Conservation (phyloP, 2,888 invertebrate genomes). For the Acrobasis repandana region DNA sequence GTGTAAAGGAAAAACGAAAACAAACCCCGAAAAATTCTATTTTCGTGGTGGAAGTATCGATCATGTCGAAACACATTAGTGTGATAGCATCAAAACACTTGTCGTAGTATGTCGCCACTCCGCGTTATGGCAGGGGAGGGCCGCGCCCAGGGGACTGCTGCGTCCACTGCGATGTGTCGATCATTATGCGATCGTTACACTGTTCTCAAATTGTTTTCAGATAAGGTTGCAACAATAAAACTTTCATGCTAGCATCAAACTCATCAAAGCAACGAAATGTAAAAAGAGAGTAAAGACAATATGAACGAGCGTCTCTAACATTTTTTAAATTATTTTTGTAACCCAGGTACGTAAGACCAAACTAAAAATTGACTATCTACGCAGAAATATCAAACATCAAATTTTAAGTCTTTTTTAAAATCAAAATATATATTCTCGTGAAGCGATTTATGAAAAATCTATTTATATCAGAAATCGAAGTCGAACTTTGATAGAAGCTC, state of each 20-base stretch:
- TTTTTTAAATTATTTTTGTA: no score
- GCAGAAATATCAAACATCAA: no score
- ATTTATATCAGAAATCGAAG: not conserved
- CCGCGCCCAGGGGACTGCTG: conserved; percentile 45
- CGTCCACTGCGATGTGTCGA: conserved; percentile 26
- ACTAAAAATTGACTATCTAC: no score
- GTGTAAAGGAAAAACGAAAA: conserved; percentile 28
- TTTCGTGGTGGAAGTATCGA: conserved; percentile 53
- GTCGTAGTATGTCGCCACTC: conserved; percentile 59
- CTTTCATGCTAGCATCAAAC: not conserved
- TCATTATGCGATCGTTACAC: conserved; percentile 22
- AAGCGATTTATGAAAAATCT: no score
- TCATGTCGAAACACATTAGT: conserved; percentile 63
- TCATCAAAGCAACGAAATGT: no score
- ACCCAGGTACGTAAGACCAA: no score
- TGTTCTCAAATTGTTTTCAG: conserved; percentile 14
- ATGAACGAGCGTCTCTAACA: no score
- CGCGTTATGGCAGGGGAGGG: conserved; percentile 45
- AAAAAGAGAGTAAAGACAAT: no score
- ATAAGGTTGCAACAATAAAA: not conserved
- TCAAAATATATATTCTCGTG: no score
- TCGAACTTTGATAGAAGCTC: not conserved
- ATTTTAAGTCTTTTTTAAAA: no score
- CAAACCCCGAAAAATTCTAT: conserved; percentile 41
- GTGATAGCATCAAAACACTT: conserved; percentile 69